These are phyloP conservation scores for Anagrus nilaparvatae DNA, from an alignment of 1,140 invertebrate genomes.

Conservation along the genomic window DNA sequence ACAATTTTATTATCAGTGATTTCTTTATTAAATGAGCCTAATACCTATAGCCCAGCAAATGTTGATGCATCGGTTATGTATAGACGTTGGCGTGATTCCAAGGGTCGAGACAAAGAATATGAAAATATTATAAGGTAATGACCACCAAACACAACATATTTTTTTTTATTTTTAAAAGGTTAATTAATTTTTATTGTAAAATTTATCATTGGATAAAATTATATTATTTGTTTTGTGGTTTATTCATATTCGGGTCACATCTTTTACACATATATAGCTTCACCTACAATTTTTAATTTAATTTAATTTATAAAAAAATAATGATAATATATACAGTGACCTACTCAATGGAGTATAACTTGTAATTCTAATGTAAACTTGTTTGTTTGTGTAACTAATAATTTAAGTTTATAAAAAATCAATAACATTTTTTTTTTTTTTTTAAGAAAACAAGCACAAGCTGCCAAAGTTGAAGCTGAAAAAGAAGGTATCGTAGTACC, in stretches of 20 bases:
- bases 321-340: too few species aligned
- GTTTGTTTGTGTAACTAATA: background rate
- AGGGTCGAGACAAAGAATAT: slow-evolving; percentile 98
- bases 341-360: too few species aligned
- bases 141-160: too few species aligned
- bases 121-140: slow-evolving; percentile 98
- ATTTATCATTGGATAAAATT: too few species aligned
- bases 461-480: slow-evolving; percentile 88
- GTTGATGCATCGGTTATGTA: slow-evolving; percentile 99
- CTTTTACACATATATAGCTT: too few species aligned
- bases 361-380: too few species aligned
- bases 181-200: too few species aligned
- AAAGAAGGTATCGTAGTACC: slow-evolving; percentile 95
- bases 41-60: slow-evolving; percentile 98
- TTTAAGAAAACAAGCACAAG: slow-evolving; percentile 91
- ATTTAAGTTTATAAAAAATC: background rate
- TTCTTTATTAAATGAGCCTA: slow-evolving; percentile 97
- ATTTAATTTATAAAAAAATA: too few species aligned
- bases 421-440: background rate
- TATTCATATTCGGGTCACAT: too few species aligned
- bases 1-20: slow-evolving; percentile 97
- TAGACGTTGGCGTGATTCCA: slow-evolving; percentile 95
- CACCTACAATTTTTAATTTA: too few species aligned
- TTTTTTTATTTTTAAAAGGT: too few species aligned
- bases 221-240: too few species aligned